These are phyloP conservation scores for Apteryx owenii DNA, from an alignment of 2,113 vertebrate species.

Conservation along the genomic window DNA sequence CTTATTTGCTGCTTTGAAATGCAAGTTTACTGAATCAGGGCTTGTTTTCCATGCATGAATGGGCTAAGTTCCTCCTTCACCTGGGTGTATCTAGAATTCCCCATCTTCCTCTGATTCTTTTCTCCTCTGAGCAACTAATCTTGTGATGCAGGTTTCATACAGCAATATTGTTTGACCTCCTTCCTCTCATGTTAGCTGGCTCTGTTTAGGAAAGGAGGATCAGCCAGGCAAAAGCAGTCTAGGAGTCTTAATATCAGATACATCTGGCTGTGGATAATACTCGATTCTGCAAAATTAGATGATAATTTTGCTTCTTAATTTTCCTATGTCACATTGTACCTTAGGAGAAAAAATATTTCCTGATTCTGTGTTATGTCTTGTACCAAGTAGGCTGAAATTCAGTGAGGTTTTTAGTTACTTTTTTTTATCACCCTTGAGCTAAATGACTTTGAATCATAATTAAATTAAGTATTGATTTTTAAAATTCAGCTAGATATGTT, in stretches of 20 bases:
- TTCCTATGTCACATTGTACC: neutral
- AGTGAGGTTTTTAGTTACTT: neutral
- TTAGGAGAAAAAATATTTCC: neutral
- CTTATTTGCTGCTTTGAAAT: constrained; percentile 1
- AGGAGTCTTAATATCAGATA: neutral
- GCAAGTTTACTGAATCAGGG: neutral
- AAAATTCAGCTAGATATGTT: neutral
- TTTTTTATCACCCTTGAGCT: neutral
- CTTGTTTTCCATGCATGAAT: constrained; percentile 1
- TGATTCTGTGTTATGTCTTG: neutral
- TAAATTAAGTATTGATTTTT: neutral
- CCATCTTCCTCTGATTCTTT: neutral
- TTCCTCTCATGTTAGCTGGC: neutral
- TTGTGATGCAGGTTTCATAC: neutral
- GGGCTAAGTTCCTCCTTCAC: neutral
- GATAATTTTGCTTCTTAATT: neutral
- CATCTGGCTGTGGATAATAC: neutral
- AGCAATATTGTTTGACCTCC: neutral
- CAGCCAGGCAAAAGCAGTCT: neutral
- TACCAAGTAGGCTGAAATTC: neutral
- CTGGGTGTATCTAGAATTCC: neutral
- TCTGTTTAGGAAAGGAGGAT: constrained; percentile 8
- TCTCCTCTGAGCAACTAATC: neutral
- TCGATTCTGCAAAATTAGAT: neutral
- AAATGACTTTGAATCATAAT: neutral